Base-by-base conservation (phyloP, 2,113 vertebrate genomes). In the Crotophaga sulcirostris region DNA sequence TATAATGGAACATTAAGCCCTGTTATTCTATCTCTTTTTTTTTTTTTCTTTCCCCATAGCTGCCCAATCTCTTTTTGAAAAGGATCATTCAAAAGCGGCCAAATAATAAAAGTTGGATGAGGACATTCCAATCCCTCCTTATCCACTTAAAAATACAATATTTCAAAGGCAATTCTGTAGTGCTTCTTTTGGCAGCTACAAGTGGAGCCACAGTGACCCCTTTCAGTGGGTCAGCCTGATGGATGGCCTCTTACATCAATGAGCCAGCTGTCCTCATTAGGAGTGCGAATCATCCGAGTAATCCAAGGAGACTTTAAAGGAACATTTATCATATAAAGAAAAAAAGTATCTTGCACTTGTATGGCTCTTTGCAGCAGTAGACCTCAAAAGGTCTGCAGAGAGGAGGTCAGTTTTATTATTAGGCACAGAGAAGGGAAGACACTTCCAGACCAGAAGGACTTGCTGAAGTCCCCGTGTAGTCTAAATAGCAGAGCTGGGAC, bases 121-220 rank as follows among this genome's bases (percentile, higher is more conserved):
- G 68, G 82, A 96, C 92, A 81, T 93, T 96, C 90, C 88, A 96
- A 67, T 88, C 79, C 85, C 68, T 96, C 96, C 92, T 96, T 92
- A 95, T 89, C 92, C 94, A 92, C 93, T 96, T 90, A 70, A 96
- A 96, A 86, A 14, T 66, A 63, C 85, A 92, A 75, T 94, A 93
- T 96, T 96, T 95, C 93, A 95, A 96, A 96, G 79, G 85, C 75
- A 51, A 60, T 92, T 97, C 60, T 86, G 60, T 40, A 87, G 85
- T 84, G 76, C 90, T 96, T 85, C 95, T 95, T 96, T 94, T 95
- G 96, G 96, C 96, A 95, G 85, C 85, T 72, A 44, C 64, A 67
- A 81, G 88, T 81, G 64, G 60, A 96, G 68, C 52, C 69, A n/a
- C 73, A 63, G 90, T 18, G 79, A 96, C 91, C 74, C 85, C 82